These are phyloP conservation scores for Scytalopus superciliaris DNA, from an alignment of 2,113 vertebrate species.

Conservation along the genomic window DNA sequence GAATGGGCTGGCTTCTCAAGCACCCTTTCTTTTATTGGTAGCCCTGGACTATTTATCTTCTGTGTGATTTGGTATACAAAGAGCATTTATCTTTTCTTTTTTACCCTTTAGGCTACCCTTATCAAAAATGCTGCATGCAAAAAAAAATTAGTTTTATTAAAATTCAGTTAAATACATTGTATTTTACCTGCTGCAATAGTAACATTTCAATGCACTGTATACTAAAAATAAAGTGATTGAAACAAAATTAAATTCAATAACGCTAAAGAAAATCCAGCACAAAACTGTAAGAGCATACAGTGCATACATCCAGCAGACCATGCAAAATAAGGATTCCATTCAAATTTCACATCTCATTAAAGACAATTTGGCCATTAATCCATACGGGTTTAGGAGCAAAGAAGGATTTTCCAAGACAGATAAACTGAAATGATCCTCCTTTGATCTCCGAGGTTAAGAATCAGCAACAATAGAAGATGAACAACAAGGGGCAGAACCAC, in stretches of 20 bases:
- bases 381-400: slow-evolving; percentile 69
- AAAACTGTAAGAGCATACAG: slow-evolving; percentile 18
- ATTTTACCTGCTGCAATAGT: background rate
- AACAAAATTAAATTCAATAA: background rate
- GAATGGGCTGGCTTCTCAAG: background rate
- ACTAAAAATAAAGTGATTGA: background rate
- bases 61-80: background rate
- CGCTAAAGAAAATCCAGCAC: background rate
- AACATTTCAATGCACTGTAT: background rate
- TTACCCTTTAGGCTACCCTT: background rate
- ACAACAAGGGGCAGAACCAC: slow-evolving; percentile 86
- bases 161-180: background rate
- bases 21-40: background rate
- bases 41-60: background rate
- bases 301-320: background rate
- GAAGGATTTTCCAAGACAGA: slow-evolving; percentile 92
- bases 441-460: slow-evolving; percentile 95
- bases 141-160: background rate
- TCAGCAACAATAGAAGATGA: slow-evolving; percentile 86
- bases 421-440: slow-evolving; percentile 94
- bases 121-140: background rate
- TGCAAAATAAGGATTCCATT: slow-evolving; percentile 52
- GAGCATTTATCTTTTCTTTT: background rate
- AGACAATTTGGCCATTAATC: slow-evolving; percentile 73
- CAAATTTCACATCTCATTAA: slow-evolving; percentile 67